Evolutionary conservation across 2,113 vertebrate genomes (phyloP), one percentile per base, ranked within the genome.

Genomic region (Myrmophylax atrothorax): DNA sequence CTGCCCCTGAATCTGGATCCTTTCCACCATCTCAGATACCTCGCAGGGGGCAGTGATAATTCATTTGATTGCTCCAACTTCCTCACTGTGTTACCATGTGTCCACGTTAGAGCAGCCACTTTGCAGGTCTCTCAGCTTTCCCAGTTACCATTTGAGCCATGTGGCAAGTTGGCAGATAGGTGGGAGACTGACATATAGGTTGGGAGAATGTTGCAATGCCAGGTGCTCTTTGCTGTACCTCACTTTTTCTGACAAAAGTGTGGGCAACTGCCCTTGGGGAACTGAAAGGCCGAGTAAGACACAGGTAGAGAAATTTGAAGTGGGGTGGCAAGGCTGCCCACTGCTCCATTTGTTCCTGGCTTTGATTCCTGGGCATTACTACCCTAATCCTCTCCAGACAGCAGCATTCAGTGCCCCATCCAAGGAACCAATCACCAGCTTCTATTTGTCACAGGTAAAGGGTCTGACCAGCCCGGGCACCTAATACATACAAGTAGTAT

Each of bases 51-150:
- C 59, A 77, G 31, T 78, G 55, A 37, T 76, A 84, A 89, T 66
- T 67, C 50, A 40, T 62, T 33, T 87, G 75, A 55, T 82, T 59
- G 17, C 1, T 49, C 92, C 94, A 90, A 0, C 26, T 58, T 72
- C 72, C 89, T 88, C 9, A 10, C 86, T 79, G 80, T 18, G 84
- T 13, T 44, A 59, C 90, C 94, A 70, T 93, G 84, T 92, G 91
- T 58, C 73, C 11, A 1, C 5, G 37, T 31, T 2, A 33, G 24
- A 79, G 81, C 4, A 1, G 80, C 55, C 9, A 1, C 77, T 90
- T 56, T 20, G n/a, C 50, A 84, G 62, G 49, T 73, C 64, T 35
- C 60, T 49, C 14, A 18, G 62, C 35, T 92, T 42, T 77, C 46
- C 35, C 68, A 29, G 52, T 66, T 89, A 69, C 23, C 47, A 12